Evolutionary conservation across 2,113 vertebrate genomes (phyloP).

Genomic region (Dasyornis broadbenti): DNA sequence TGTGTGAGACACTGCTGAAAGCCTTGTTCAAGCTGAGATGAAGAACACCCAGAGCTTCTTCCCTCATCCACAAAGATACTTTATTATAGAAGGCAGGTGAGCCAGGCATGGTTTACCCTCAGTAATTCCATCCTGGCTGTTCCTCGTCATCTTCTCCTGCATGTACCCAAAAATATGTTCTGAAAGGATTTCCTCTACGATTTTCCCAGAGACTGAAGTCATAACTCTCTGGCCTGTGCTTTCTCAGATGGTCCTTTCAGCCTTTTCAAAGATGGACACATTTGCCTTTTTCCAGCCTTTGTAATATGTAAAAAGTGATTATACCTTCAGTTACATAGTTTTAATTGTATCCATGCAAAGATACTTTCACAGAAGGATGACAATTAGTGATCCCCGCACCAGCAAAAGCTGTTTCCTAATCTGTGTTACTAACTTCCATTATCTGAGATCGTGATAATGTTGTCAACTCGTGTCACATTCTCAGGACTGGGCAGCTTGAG

Average conservation of each 20-base stretch:
- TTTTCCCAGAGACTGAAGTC: not conserved
- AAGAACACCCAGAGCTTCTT: not conserved
- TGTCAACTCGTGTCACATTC: not conserved
- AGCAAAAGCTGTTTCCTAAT: not conserved
- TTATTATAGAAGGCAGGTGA: not conserved
- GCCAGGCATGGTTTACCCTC: not conserved
- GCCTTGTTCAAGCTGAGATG: not conserved
- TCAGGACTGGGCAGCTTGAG: not conserved
- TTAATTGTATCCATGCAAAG: not conserved
- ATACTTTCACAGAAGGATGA: not conserved
- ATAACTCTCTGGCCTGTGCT: not conserved
- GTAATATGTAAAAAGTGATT: not conserved
- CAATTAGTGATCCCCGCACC: not conserved
- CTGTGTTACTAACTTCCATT: not conserved
- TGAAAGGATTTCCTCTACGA: not conserved
- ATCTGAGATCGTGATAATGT: not conserved
- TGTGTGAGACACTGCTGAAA: not conserved
- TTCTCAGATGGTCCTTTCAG: not conserved
- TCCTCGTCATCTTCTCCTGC: not conserved
- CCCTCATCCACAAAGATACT: not conserved
- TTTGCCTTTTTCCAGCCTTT: not conserved
- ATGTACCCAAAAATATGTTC: rapidly evolving
- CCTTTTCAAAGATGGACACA: not conserved
- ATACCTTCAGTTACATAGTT: not conserved
- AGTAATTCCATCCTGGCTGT: not conserved